Evolutionary conservation across 2,797 vertebrate species (phyloP).

Genomic region (Trachops cirrhosus): DNA sequence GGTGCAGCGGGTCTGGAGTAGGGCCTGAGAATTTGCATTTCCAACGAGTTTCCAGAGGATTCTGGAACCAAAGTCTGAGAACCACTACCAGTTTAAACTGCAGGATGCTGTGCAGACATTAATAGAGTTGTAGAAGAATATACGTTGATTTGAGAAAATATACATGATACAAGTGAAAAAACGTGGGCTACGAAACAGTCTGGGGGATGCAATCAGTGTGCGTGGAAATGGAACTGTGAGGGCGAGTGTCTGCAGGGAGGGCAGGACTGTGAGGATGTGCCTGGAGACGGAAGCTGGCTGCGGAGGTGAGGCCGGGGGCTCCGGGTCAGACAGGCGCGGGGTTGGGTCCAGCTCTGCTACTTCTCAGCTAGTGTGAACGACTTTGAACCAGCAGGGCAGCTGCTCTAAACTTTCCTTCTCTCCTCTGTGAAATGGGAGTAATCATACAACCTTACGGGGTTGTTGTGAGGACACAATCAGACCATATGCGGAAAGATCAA

Average conservation of each 20-base stretch:
- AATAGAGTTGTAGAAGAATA: slow-evolving; percentile 35
- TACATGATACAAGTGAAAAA: neutral
- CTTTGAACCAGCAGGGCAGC: neutral
- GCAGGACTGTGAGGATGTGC: neutral
- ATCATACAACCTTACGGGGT: neutral
- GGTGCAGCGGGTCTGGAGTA: neutral
- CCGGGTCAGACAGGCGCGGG: neutral
- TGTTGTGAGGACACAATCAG: neutral
- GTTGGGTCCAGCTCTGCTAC: neutral
- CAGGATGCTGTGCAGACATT: slow-evolving; percentile 49
- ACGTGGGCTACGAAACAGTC: neutral
- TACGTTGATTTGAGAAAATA: slow-evolving; percentile 50
- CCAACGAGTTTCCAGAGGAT: neutral
- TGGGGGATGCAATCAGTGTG: neutral
- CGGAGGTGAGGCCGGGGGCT: neutral
- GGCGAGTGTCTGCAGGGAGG: neutral
- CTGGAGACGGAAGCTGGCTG: fast-evolving
- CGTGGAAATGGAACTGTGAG: neutral
- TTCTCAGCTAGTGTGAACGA: neutral
- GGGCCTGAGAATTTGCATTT: neutral
- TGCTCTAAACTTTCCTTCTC: neutral
- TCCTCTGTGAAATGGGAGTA: neutral
- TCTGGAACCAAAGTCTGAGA: neutral
- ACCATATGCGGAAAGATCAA: neutral
- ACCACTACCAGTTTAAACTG: neutral